Percentiles rank a stretch among this genome's conserved stretches.
Evolutionary conservation across 1,140 invertebrate genomes (phyloP).

Genomic region (Condylostylus longicornis): DNA sequence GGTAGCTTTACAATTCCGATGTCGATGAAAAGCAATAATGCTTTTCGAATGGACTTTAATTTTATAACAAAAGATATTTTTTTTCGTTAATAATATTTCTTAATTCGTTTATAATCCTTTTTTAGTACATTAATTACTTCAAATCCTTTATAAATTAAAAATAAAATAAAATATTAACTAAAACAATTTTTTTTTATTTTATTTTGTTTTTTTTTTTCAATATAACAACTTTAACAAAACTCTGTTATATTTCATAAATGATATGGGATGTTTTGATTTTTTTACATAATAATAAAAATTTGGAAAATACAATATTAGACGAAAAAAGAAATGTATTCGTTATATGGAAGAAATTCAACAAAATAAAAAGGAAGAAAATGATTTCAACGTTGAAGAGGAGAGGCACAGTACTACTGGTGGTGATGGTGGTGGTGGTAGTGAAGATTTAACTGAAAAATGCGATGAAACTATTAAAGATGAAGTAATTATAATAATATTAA

Average conservation of each 20-base stretch:
- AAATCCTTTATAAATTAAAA: not conserved
- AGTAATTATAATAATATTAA: slow-evolving; percentile 6
- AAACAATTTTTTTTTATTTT: slow-evolving; percentile 4
- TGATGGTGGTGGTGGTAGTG: not conserved
- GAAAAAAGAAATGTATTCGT: slow-evolving; percentile 96
- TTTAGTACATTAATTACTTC: not conserved
- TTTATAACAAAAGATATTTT: slow-evolving; percentile 1
- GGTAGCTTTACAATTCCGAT: not conserved
- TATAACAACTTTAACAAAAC: too few species aligned
- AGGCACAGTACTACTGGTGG: slow-evolving; percentile 18
- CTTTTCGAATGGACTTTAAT: not conserved
- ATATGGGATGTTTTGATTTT: too few species aligned
- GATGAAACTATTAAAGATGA: slow-evolving; percentile 12
- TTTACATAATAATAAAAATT: too few species aligned
- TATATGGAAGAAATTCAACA: slow-evolving; percentile 53
- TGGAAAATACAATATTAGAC: too few species aligned
- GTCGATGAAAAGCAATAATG: not conserved
- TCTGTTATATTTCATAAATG: too few species aligned
- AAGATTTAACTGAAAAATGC: slow-evolving; percentile 1
- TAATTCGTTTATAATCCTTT: slow-evolving; percentile 1
- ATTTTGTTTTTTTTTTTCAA: slow-evolving; percentile 4
- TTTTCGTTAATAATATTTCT: slow-evolving; percentile 1
- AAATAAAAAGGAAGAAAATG: not conserved
- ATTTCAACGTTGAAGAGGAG: slow-evolving; percentile 44
- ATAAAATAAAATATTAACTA: not conserved